Conservation (phyloP, 1,140 invertebrate species). For the Plodia interpunctella region DNA sequence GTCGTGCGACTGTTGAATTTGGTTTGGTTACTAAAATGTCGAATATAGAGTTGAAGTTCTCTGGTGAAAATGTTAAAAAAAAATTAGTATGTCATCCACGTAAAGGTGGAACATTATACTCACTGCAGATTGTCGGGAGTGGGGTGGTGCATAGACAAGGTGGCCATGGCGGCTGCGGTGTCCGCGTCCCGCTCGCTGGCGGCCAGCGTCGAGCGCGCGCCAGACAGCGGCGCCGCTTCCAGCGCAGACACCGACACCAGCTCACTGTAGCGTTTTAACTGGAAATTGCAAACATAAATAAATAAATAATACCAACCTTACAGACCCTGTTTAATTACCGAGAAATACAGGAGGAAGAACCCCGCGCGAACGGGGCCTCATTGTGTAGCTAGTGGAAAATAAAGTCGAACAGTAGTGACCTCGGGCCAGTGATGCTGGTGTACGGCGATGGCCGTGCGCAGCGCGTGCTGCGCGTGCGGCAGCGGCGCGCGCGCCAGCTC, state of each 20-base stretch:
- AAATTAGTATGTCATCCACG: too few species aligned
- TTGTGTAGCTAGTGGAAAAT: too few species aligned
- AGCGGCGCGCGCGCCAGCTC: slow-evolving; percentile 89
- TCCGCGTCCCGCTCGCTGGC: slow-evolving; percentile 94
- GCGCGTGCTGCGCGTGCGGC: slow-evolving; percentile 89
- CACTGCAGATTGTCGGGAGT: slow-evolving; percentile 13
- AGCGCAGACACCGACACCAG: slow-evolving; percentile 48
- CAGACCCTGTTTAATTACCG: too few species aligned
- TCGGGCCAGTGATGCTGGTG: slow-evolving; percentile 76
- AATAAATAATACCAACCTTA: too few species aligned
- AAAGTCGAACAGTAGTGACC: too few species aligned
- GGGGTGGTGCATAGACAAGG: slow-evolving; percentile 87
- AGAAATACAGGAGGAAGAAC: too few species aligned
- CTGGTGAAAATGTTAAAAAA: too few species aligned
- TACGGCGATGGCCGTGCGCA: slow-evolving; percentile 92
- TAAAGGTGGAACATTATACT: too few species aligned
- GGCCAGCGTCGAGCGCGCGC: slow-evolving; percentile 85
- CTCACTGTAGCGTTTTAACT: slow-evolving; percentile 41
- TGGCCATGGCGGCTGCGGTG: slow-evolving; percentile 96
- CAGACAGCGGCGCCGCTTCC: slow-evolving; percentile 78
- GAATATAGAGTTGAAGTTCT: too few species aligned
- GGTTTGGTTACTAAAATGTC: too few species aligned
- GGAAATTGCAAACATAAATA: slow-evolving; percentile 1
- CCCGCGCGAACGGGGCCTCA: too few species aligned
- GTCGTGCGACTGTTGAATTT: too few species aligned